phyloP scores from a whole-genome alignment of 2,797 vertebrate genomes.

The Gorsachius magnificus region DNA sequence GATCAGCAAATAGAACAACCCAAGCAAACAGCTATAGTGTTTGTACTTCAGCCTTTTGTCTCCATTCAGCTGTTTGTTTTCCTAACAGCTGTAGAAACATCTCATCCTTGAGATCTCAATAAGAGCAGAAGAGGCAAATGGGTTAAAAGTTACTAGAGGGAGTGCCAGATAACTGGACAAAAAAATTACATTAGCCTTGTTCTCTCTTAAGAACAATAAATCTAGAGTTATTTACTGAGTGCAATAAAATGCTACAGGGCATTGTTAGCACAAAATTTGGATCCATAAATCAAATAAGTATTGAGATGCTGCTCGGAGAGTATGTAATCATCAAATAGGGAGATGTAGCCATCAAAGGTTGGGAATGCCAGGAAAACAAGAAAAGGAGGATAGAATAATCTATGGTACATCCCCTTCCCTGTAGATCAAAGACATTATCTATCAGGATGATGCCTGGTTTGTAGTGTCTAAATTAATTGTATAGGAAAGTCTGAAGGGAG shows the following conservation, averaged over 20 bases:
- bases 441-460: not conserved
- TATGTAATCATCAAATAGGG: not conserved
- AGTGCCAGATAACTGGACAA: not conserved
- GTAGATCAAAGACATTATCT: not conserved
- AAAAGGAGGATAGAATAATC: not conserved
- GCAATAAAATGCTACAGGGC: not conserved
- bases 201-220: conserved; percentile 33
- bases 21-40: not conserved
- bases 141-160: conserved; percentile 15
- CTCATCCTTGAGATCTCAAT: not conserved
- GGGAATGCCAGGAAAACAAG: not conserved
- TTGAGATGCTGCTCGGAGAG: conserved; percentile 1
- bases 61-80: not conserved
- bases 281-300: not conserved
- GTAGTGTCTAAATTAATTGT: not conserved
- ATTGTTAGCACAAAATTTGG: conserved; percentile 10
- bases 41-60: not conserved
- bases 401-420: not conserved
- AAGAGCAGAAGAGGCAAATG: not conserved
- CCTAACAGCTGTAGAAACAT: not conserved
- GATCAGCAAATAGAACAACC: not conserved
- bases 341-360: not conserved
- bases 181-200: not conserved
- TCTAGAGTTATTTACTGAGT: not conserved
- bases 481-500: not conserved